Evolutionary conservation across 1,140 invertebrate species (phyloP), one percentile per base, ranked within the genome.

Genomic region (Leptopilina clavipes): DNA sequence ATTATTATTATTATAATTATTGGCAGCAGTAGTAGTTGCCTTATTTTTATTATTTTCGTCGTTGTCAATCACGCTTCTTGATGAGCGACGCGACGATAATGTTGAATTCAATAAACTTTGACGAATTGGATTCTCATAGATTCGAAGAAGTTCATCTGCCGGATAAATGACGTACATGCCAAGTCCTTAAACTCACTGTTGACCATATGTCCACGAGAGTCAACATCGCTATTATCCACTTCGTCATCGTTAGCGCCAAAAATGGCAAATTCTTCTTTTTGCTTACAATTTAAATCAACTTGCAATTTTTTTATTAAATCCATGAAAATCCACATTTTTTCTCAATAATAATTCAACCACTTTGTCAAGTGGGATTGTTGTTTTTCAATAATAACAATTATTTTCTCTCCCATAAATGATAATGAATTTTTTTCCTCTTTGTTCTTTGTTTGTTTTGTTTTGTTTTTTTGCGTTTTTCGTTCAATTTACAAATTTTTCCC

Each of bases 111-210:
- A 71, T 81, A 72, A 71, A 75, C 76, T 75, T 43, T 79, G 79
- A 75, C 83, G 82, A 79, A 82, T 83, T 9, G 85, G 85, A 81
- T 81, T 87, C 78, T 90, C 89, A 87, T 89, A 89, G 82, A 90
- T 86, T 82, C 88, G 86, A 77, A 91, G 80, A 76, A 91, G 85
- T 77, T 91, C 90, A 81, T 91, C 90, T 82, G 87, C 89, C 78
- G 91, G 91, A 83, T 90, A 91, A 86, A 91, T 90, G 88, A 91
- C 91, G 87, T 91, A 91, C 91, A 91, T 91, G 82, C 89, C 89
- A 86, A 81, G 77, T 80, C 73, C 75, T 75, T 76, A 71, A 78
- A 43, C 74, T 75, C 72, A 80, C 73, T 78, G 78, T 78, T 75
- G 76, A 81, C 70, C 77, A 80, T 80, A 75, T 77, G 79, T 76